Base-by-base conservation (phyloP, 1,140 invertebrate genomes). In the Drosophila insularis region DNA sequence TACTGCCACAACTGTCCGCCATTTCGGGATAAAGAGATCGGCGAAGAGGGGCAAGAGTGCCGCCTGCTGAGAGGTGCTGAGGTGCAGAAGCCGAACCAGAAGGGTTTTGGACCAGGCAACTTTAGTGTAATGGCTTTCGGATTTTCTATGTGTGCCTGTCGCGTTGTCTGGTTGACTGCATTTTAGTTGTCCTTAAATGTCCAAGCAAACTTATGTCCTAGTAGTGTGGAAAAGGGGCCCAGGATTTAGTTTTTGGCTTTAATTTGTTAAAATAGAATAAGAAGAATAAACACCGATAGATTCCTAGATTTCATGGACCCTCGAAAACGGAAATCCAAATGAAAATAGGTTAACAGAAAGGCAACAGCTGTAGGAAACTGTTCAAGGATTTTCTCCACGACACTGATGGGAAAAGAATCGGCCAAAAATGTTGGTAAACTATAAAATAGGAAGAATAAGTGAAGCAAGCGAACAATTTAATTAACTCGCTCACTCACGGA, bases 71-170 rank as follows among this genome's bases (percentile, higher is more conserved):
- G 19, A 8, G 46, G 50, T 61, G 71, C 43, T 50, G 43, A 50
- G 43, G 19, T 50, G 43, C 43, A 50, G 17, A 21, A 50, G 43
- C 40, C 6, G 40, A 14, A 43, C 4, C 43, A 50, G 43, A 50
- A 50, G 43, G 19, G 11, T 50, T 50, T 50, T 50, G 43, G 43
- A 17, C 31, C 50, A 68, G 55, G 46, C 71, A 65, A 69, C 62
- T 69, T 73, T 77, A 63, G 69, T 72, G 64, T 81, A 85, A 85
- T 87, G 81, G 81, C 78, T 81, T 81, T 81, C 71, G 74, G 74
- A 85, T 80, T 74, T 69, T 77, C 50, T 68, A 8, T 43, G 63
- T 55, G 56, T 35, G 56, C 23, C 21, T 50, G 43, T 17, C 19
- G 4, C 8, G 19, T 40, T 14, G 27, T 19, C 14, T 56, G 55